Conservation (phyloP, 2,113 vertebrate genomes). For the Cololabis saira region DNA sequence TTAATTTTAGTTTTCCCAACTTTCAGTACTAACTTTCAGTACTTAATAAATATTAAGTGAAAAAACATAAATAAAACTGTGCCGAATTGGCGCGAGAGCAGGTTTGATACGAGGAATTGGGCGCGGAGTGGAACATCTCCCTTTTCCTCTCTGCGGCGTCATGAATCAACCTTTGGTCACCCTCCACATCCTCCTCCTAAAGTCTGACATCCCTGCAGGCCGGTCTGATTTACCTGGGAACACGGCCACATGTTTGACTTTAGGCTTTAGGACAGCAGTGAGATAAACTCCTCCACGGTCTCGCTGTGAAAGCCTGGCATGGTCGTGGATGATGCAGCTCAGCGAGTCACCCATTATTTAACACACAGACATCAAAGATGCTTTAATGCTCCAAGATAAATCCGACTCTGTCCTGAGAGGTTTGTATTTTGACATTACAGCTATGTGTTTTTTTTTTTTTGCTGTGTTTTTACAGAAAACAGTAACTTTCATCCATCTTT, state of each 20-base stretch:
- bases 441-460: neutral
- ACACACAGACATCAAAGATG: neutral
- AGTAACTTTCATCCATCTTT: neutral
- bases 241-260: neutral
- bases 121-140: constrained; percentile 20
- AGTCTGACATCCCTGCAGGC: neutral
- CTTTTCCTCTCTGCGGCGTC: neutral
- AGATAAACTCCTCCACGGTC: neutral
- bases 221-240: neutral
- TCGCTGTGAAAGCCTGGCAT: constrained; percentile 5
- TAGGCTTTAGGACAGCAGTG: constrained; percentile 13
- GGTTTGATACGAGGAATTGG: neutral
- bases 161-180: neutral
- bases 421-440: neutral
- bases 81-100: neutral
- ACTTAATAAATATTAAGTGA: too few relatives aligned
- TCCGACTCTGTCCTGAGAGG: constrained; percentile 6
- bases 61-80: neutral
- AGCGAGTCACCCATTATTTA: neutral
- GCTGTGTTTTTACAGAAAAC: neutral
- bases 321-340: constrained; percentile 4
- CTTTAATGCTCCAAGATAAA: neutral
- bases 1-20: too few relatives aligned
- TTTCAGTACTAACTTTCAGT: too few relatives aligned
- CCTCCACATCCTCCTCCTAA: neutral